Evolutionary conservation across 2,888 invertebrate genomes (phyloP).

Genomic region (Cotesia congregata): DNA sequence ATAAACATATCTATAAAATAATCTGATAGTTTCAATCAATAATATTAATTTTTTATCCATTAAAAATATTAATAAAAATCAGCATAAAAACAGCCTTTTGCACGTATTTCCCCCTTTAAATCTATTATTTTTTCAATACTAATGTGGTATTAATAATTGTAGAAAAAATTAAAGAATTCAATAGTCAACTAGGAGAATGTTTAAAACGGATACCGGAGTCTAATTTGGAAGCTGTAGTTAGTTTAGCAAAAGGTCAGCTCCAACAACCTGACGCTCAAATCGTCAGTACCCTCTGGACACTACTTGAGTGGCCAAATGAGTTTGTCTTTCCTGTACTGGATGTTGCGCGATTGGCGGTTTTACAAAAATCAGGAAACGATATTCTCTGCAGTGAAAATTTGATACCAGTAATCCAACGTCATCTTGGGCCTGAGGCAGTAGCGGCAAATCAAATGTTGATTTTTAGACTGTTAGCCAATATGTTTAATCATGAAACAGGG

Average conservation of each 20-base stretch:
- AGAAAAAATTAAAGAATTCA: slow-evolving; percentile 76
- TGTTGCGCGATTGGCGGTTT: slow-evolving; percentile 85
- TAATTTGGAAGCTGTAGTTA: slow-evolving; percentile 76
- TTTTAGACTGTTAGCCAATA: slow-evolving; percentile 85
- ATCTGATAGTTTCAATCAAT: too few species aligned
- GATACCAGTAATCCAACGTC: slow-evolving; percentile 67
- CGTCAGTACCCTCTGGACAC: slow-evolving; percentile 51
- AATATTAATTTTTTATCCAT: too few species aligned
- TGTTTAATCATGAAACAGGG: slow-evolving; percentile 80
- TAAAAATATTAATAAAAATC: too few species aligned
- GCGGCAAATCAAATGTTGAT: slow-evolving; percentile 84
- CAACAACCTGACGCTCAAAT: slow-evolving; percentile 44
- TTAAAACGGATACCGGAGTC: slow-evolving; percentile 72
- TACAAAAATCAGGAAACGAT: slow-evolving; percentile 77
- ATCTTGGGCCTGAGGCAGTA: slow-evolving; percentile 69
- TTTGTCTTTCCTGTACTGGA: slow-evolving; percentile 92
- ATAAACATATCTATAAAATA: too few species aligned
- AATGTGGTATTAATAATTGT: slow-evolving; percentile 41
- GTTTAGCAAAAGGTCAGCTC: slow-evolving; percentile 71
- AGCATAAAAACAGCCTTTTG: too few species aligned
- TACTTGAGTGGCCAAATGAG: slow-evolving; percentile 71
- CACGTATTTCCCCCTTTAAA: background rate
- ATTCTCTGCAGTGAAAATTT: slow-evolving; percentile 71
- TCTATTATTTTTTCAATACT: slow-evolving; percentile 13
- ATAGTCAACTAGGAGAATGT: slow-evolving; percentile 74